Percentiles rank a stretch among this genome's conserved stretches.
Conservation (phyloP, 2,888 invertebrate genomes). For the Noctua comes region DNA sequence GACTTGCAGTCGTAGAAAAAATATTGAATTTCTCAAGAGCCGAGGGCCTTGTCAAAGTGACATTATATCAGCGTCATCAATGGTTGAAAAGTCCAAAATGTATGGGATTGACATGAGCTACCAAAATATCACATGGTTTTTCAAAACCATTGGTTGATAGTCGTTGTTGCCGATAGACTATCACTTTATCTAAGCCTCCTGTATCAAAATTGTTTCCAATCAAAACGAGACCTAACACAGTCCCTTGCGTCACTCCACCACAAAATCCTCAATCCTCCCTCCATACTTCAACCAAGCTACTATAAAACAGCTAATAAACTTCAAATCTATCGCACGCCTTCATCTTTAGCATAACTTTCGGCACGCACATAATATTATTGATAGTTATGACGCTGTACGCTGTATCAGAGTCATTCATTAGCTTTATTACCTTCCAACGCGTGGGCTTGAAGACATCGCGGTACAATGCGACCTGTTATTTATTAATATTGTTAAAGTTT, state of each 20-base stretch:
- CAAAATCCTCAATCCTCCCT: neutral
- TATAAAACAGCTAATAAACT: constrained; percentile 44
- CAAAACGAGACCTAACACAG: constrained; percentile 1
- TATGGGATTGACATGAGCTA: neutral
- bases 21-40: neutral
- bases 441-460: constrained; percentile 62
- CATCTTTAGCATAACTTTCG: constrained; percentile 60
- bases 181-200: neutral
- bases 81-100: neutral
- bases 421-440: constrained; percentile 62
- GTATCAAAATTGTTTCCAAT: neutral
- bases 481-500: constrained; percentile 64
- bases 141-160: neutral
- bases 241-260: constrained; percentile 3
- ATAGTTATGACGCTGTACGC: constrained; percentile 64
- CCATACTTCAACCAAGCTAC: constrained; percentile 13
- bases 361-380: constrained; percentile 60
- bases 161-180: neutral
- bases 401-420: constrained; percentile 64
- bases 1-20: neutral
- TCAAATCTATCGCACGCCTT: constrained; percentile 42
- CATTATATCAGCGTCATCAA: neutral
- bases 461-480: constrained; percentile 61
- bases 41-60: neutral
- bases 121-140: neutral